These are phyloP conservation scores for Alitta virens DNA, from an alignment of 2,888 invertebrate species.

Conservation along the genomic window DNA sequence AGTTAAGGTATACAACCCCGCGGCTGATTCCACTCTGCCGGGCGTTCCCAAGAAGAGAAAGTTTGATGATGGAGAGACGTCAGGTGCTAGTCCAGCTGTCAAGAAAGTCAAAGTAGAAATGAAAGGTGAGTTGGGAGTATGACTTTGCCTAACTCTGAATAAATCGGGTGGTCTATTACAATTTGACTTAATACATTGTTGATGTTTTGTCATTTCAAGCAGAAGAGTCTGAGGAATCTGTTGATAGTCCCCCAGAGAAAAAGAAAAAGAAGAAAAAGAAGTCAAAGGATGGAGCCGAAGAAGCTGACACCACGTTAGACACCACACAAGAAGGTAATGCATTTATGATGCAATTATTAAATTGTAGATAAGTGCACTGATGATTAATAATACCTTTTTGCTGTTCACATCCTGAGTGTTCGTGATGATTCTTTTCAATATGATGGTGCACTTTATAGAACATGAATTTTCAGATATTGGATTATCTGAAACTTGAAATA, in stretches of 20 bases:
- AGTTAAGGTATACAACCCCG: conserved; percentile 75
- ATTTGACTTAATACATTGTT: background rate
- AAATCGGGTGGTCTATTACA: too few species aligned
- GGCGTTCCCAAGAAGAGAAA: conserved; percentile 54
- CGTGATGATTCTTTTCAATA: too few species aligned
- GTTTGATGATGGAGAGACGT: conserved; percentile 38
- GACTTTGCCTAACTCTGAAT: background rate
- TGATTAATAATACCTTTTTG: too few species aligned
- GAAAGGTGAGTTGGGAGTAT: background rate
- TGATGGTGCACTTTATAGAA: too few species aligned
- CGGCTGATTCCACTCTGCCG: conserved; percentile 79
- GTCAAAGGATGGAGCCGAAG: background rate
- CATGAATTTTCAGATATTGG: too few species aligned
- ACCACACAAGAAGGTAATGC: background rate
- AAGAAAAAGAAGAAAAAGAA: conserved; percentile 10
- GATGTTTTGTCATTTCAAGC: background rate
- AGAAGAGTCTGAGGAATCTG: background rate
- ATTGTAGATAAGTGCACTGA: background rate
- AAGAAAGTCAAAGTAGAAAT: conserved; percentile 9
- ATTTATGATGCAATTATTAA: background rate
- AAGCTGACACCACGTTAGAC: conserved; percentile 1
- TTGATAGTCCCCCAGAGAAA: conserved; percentile 12
- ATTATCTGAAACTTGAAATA: too few species aligned
- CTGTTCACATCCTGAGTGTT: too few species aligned
- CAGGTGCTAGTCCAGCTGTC: conserved; percentile 11